Conservation (phyloP, 2,113 vertebrate species). For the Channa maculata region DNA sequence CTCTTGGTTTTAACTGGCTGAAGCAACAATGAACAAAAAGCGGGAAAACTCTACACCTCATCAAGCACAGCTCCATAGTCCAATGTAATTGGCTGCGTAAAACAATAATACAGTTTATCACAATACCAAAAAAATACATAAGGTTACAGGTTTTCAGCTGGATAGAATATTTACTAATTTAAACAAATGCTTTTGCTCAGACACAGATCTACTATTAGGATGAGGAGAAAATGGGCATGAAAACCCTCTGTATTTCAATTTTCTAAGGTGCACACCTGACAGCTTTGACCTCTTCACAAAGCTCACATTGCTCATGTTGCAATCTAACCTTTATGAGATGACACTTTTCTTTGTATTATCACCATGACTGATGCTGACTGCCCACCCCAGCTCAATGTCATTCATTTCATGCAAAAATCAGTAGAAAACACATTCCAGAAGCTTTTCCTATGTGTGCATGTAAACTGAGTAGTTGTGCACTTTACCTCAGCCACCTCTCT, state of each 20-base stretch:
- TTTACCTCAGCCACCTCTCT: conserved; percentile 14
- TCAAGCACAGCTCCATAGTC: no score
- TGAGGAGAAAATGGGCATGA: conserved; percentile 22
- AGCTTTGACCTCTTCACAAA: conserved; percentile 63
- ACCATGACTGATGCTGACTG: conserved; percentile 61
- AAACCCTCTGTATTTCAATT: conserved; percentile 32
- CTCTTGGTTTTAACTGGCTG: background rate
- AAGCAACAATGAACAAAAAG: background rate
- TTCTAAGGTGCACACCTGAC: conserved; percentile 49
- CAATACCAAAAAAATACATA: background rate
- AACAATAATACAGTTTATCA: background rate
- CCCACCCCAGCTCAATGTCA: conserved; percentile 17
- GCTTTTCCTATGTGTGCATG: conserved; percentile 5
- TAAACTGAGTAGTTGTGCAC: conserved; percentile 24
- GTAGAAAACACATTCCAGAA: conserved; percentile 24
- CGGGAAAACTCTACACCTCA: background rate
- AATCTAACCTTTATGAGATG: conserved; percentile 72
- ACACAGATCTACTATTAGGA: conserved; percentile 18
- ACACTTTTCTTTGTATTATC: conserved; percentile 62
- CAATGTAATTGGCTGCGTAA: background rate
- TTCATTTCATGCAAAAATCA: conserved; percentile 45
- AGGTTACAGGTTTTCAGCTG: background rate
- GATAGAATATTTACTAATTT: conserved; percentile 13
- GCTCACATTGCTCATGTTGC: conserved; percentile 52
- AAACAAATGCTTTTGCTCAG: conserved; percentile 10